phyloP scores from a whole-genome alignment of 2,113 vertebrate genomes.

The Pygoscelis antarcticus region DNA sequence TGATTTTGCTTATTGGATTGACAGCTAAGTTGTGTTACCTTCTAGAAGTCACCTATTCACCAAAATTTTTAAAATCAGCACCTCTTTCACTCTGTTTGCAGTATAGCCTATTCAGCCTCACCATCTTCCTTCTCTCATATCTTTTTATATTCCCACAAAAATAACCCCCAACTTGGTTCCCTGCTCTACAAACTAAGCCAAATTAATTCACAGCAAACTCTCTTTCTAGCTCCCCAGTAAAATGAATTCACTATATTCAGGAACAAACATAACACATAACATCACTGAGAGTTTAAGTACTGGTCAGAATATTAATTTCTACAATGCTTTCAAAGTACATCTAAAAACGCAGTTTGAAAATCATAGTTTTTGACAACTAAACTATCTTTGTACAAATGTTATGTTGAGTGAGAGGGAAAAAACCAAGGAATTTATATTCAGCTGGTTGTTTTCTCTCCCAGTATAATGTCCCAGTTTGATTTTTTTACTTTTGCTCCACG shows the following conservation, averaged over 20 bases:
- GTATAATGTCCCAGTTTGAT: background rate
- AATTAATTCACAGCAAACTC: background rate
- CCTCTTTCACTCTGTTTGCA: background rate
- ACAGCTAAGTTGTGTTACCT: background rate
- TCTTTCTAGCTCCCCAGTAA: background rate
- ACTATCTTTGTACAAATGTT: background rate
- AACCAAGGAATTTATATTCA: background rate
- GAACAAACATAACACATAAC: background rate
- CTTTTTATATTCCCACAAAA: background rate
- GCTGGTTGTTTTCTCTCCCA: background rate
- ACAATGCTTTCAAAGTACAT: background rate
- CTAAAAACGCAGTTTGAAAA: background rate
- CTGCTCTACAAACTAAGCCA: background rate
- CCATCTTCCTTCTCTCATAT: background rate
- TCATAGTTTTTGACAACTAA: background rate
- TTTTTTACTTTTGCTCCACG: background rate
- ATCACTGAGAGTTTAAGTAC: background rate
- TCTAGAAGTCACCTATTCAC: background rate
- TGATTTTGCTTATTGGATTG: background rate
- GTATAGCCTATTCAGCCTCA: background rate
- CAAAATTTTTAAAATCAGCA: background rate
- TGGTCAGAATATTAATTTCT: background rate
- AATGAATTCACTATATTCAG: background rate
- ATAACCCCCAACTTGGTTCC: background rate
- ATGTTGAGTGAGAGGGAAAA: background rate